Evolutionary conservation across 2,888 invertebrate genomes (phyloP).

Genomic region (Tetrapedia diversipes): DNA sequence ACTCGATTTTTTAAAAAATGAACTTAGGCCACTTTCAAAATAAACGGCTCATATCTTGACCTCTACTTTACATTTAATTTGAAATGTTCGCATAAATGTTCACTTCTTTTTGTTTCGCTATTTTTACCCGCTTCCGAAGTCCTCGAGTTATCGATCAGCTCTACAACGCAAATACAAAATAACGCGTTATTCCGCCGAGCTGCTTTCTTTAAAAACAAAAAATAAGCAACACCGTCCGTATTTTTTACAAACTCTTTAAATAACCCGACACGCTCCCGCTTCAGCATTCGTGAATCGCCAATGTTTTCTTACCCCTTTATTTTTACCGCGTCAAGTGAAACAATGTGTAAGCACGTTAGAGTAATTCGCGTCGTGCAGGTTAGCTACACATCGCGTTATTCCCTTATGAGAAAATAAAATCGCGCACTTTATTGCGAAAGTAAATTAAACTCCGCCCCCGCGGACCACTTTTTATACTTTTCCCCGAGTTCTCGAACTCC

Average conservation of each 20-base stretch:
- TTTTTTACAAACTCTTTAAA: slow-evolving; percentile 28
- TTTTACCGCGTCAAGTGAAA: slow-evolving; percentile 19
- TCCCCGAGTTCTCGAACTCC: slow-evolving; percentile 21
- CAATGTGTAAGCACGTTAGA: slow-evolving; percentile 2
- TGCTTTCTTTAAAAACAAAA: background rate
- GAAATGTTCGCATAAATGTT: background rate
- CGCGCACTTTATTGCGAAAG: slow-evolving; percentile 28
- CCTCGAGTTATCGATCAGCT: slow-evolving; percentile 14
- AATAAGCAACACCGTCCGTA: background rate
- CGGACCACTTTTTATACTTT: slow-evolving; percentile 18
- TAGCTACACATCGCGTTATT: slow-evolving; percentile 15
- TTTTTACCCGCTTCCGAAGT: background rate
- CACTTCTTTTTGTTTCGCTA: background rate
- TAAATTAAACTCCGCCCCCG: slow-evolving; percentile 40
- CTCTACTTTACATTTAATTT: background rate
- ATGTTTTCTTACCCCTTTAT: background rate
- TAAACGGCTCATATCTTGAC: no score
- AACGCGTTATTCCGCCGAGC: slow-evolving; percentile 15
- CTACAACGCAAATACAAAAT: background rate
- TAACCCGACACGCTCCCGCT: background rate
- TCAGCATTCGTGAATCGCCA: slow-evolving; percentile 20
- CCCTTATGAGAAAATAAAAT: slow-evolving; percentile 39
- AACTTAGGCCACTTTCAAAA: no score
- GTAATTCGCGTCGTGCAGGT: slow-evolving; percentile 7
- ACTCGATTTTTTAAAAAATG: no score